phyloP scores from a whole-genome alignment of 2,797 vertebrate genomes.

The Leuciscus waleckii region DNA sequence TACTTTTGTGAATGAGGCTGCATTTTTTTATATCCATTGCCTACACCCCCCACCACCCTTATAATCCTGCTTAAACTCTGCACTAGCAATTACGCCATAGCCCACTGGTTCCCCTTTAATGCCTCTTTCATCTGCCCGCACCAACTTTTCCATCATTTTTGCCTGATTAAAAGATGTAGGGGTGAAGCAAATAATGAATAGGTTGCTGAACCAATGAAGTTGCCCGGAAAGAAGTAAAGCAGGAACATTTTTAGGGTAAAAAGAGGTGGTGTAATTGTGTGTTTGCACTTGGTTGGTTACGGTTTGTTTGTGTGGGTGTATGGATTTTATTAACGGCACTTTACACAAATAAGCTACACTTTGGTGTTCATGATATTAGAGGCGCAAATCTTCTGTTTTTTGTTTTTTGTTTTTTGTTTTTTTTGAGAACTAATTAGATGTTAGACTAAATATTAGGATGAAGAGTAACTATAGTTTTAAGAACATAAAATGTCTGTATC shows the following conservation, averaged over 20 bases:
- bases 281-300: not conserved
- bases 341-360: constrained; percentile 13
- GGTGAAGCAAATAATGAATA: constrained; percentile 63
- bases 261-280: constrained; percentile 5
- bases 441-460: not conserved
- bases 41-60: constrained; percentile 49
- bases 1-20: constrained; percentile 62
- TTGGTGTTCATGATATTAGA: not conserved
- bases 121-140: constrained; percentile 55
- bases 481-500: not conserved
- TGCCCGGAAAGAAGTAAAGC: constrained; percentile 40
- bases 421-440: constrained; percentile 2
- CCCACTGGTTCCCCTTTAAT: constrained; percentile 58
- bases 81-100: constrained; percentile 57
- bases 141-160: constrained; percentile 55
- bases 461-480: not conserved
- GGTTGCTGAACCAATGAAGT: constrained; percentile 59
- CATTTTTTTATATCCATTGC: constrained; percentile 62
- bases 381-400: not conserved
- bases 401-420: not conserved
- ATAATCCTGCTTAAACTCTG: constrained; percentile 66
- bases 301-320: not conserved
- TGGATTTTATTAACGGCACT: not conserved
- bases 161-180: constrained; percentile 66
- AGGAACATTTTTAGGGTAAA: constrained; percentile 38